These are phyloP conservation scores for Elephantulus edwardii DNA, from an alignment of 2,113 vertebrate species.

Conservation along the genomic window DNA sequence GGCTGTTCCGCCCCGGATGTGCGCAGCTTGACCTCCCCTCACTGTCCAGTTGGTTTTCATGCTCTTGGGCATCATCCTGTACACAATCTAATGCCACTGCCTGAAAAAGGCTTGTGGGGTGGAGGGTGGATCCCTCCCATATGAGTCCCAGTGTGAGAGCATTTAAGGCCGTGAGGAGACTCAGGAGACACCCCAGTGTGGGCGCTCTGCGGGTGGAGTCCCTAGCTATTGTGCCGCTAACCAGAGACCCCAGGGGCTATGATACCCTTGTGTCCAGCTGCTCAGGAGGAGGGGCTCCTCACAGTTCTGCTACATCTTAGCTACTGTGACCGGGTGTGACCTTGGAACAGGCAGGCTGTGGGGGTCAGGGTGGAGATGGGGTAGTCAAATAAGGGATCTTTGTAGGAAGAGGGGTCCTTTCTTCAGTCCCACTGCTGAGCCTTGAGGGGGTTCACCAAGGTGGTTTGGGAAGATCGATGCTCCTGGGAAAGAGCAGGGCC, in stretches of 20 bases:
- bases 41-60: neutral
- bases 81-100: neutral
- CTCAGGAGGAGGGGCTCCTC: too few relatives aligned
- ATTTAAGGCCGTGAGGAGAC: neutral
- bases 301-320: too few relatives aligned
- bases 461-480: neutral
- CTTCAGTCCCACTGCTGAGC: neutral
- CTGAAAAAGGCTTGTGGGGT: neutral
- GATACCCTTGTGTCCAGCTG: neutral
- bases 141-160: neutral
- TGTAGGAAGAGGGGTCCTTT: neutral
- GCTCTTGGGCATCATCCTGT: neutral
- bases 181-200: too few relatives aligned
- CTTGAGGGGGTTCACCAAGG: neutral
- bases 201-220: too few relatives aligned
- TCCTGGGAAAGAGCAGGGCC: neutral
- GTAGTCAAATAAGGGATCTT: neutral
- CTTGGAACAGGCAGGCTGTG: neutral
- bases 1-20: neutral
- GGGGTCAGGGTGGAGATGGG: neutral
- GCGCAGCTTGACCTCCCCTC: neutral
- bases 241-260: neutral
- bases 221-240: too few relatives aligned
- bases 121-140: neutral
- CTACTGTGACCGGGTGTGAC: neutral